phyloP scores from a whole-genome alignment of 2,888 invertebrate genomes.

The Sphaeridia pumilis region DNA sequence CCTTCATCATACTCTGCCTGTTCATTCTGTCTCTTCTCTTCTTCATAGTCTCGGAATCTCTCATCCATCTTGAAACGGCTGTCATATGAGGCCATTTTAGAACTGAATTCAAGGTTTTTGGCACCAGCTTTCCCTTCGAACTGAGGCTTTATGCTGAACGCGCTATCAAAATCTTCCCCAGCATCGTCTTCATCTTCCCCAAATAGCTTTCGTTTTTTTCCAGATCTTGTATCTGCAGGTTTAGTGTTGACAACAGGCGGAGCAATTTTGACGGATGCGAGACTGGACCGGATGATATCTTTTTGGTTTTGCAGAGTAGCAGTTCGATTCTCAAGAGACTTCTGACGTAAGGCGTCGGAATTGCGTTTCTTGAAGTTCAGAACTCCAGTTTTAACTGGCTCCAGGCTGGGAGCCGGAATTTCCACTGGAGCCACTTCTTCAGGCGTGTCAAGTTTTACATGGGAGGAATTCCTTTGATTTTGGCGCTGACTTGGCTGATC shows the following conservation, averaged over 20 bases:
- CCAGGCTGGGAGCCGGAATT: not conserved
- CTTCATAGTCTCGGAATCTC: slow-evolving; percentile 24
- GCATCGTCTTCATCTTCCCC: slow-evolving; percentile 16
- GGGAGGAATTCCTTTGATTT: too few relatives aligned
- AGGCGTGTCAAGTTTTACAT: too few relatives aligned
- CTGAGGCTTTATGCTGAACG: slow-evolving; percentile 25
- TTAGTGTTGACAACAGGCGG: too few relatives aligned
- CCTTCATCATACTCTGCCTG: slow-evolving; percentile 3
- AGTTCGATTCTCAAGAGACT: slow-evolving; percentile 23
- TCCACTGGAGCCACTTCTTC: not conserved
- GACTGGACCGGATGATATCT: slow-evolving; percentile 20
- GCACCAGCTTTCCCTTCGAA: slow-evolving; percentile 30
- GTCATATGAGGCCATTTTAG: slow-evolving; percentile 25
- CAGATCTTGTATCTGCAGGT: not conserved
- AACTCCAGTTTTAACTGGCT: slow-evolving; percentile 4
- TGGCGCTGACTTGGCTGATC: too few relatives aligned
- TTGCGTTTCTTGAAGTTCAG: slow-evolving; percentile 26
- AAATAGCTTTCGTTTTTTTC: not conserved
- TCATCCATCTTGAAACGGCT: slow-evolving; percentile 30
- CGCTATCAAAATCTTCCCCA: slow-evolving; percentile 1
- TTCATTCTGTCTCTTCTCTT: slow-evolving; percentile 4
- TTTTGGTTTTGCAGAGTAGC: slow-evolving; percentile 16
- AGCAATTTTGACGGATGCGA: slow-evolving; percentile 8
- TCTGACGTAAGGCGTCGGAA: slow-evolving; percentile 26
- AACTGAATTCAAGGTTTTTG: slow-evolving; percentile 26